Conservation (phyloP, 2,797 vertebrate genomes). For the Mormyrops attenuatus region DNA sequence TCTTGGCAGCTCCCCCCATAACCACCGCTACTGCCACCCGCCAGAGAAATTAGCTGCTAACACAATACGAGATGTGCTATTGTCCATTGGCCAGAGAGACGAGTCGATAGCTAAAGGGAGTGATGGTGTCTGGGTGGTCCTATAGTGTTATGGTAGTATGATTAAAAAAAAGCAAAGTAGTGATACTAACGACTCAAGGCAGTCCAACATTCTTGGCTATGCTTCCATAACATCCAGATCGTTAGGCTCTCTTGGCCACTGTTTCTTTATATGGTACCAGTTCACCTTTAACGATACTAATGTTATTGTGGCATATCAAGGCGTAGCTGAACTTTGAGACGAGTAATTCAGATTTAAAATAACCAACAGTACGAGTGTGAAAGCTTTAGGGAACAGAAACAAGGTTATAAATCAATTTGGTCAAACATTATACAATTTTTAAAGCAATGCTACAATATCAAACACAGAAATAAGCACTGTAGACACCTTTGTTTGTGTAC, state of each 20-base stretch:
- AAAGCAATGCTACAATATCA: neutral
- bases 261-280: neutral
- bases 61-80: neutral
- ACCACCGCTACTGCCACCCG: neutral
- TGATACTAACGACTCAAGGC: neutral
- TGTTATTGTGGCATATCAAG: neutral
- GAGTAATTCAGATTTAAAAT: constrained; percentile 1
- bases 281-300: neutral
- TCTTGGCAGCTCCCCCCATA: neutral
- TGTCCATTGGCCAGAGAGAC: neutral
- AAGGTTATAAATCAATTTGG: neutral
- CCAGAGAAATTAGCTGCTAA: neutral
- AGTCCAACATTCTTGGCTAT: neutral
- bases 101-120: neutral
- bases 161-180: neutral
- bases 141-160: neutral
- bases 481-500: neutral
- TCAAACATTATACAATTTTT: neutral
- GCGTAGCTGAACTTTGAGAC: neutral
- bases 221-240: neutral
- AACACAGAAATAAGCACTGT: neutral
- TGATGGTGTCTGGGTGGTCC: neutral
- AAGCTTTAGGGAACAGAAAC: neutral
- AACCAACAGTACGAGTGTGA: neutral
- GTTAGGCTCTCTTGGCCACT: neutral